Conservation (phyloP, 1,140 invertebrate species). For the Plodia interpunctella region DNA sequence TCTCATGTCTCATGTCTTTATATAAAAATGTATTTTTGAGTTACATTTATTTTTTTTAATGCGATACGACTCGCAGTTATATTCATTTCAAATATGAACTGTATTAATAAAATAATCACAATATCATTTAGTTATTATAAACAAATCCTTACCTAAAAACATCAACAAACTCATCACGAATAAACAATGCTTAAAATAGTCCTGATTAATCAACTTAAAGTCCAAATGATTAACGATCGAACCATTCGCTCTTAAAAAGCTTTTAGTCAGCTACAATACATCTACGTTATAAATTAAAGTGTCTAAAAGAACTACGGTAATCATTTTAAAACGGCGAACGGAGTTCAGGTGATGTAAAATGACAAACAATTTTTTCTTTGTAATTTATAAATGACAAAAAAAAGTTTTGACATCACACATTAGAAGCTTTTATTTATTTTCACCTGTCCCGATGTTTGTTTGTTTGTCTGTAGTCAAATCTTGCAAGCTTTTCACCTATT, state of each 20-base stretch:
- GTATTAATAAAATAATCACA: too few species aligned
- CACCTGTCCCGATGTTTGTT: too few species aligned
- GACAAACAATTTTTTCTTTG: neutral
- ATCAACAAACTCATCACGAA: neutral
- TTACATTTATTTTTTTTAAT: too few species aligned
- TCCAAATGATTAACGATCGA: neutral
- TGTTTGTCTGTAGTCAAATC: too few species aligned
- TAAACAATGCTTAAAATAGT: neutral
- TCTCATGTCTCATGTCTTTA: too few species aligned
- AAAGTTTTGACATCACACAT: too few species aligned
- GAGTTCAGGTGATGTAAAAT: neutral
- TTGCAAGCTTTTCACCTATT: too few species aligned
- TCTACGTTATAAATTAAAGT: constrained; percentile 4
- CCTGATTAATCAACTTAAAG: neutral
- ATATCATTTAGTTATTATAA: neutral
- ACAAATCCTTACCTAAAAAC: neutral
- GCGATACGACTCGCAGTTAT: too few species aligned
- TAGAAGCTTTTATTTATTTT: too few species aligned
- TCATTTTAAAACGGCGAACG: neutral
- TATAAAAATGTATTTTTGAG: too few species aligned
- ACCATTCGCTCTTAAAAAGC: constrained; percentile 1
- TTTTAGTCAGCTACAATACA: neutral
- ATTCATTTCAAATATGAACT: too few species aligned
- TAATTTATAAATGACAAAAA: neutral
- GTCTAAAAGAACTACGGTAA: neutral